These are phyloP conservation scores for Trichonephila inaurata DNA, from an alignment of 1,140 invertebrate species.

Conservation along the genomic window DNA sequence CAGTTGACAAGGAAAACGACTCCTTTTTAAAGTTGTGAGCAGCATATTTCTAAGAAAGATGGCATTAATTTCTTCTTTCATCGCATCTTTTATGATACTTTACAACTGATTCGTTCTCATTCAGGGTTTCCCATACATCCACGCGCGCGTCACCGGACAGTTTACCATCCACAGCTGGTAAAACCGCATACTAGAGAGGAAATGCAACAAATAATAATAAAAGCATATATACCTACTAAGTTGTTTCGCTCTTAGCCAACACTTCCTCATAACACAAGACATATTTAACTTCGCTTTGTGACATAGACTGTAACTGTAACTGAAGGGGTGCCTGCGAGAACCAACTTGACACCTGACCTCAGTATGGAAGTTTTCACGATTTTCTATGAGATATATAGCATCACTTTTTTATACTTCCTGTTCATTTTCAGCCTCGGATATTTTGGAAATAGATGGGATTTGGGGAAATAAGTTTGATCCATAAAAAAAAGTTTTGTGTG, in stretches of 20 bases:
- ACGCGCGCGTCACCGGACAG: not conserved
- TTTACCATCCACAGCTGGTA: not conserved
- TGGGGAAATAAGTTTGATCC: not conserved
- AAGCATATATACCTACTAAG: not conserved
- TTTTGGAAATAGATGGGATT: not conserved
- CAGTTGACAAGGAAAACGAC: not conserved
- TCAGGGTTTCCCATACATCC: not conserved
- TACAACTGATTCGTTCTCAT: slow-evolving; percentile 3
- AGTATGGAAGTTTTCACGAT: not conserved
- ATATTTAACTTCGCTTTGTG: slow-evolving; percentile 19
- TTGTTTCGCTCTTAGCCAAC: not conserved
- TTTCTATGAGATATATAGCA: not conserved
- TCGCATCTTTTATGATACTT: slow-evolving; percentile 23
- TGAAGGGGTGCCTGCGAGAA: slow-evolving; percentile 6
- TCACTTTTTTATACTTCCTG: not conserved
- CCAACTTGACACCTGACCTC: not conserved
- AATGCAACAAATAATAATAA: not conserved
- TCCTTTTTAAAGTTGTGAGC: not conserved
- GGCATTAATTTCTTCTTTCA: slow-evolving; percentile 32
- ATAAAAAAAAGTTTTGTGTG: not conserved
- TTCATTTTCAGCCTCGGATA: not conserved
- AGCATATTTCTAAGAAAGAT: not conserved
- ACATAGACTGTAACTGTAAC: slow-evolving; percentile 20
- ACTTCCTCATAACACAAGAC: slow-evolving; percentile 22
- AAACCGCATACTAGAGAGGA: no score